Base-by-base conservation (phyloP, 2,888 invertebrate genomes). In the Globia sparganii region DNA sequence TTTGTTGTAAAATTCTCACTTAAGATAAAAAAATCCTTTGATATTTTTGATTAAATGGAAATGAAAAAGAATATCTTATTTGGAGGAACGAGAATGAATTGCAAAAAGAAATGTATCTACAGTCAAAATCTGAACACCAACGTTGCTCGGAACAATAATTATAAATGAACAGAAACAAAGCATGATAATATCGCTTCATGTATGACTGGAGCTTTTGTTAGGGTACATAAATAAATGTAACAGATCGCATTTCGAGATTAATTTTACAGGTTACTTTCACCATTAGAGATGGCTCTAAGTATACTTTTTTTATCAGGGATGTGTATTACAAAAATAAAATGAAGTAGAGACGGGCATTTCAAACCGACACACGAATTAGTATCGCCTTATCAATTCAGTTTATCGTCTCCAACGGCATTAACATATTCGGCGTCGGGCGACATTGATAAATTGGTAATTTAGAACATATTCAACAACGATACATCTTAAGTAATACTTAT, bases 371-470 rank as follows among this genome's bases (percentile, higher is more conserved):
- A 67, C 68, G 56, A 79, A 71, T 76, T 83, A 59, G 75, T 76
- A 71, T 64, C 34, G 46, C 34, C 59, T 80, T 83, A 83, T 80
- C 80, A 62, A 62, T 65, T 72, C 34, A 59, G 77, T 84, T 72
- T 77, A 84, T 80, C 80, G 70, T 74, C 43, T 59, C 37, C 43
- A 59, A 56, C 69, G 69, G 71, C 75, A 77, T 84, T 84, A 75
- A 81, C 62, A 78, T 76, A 84, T 68, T 81, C 69, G 73, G 59
- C 56, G 77, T 65, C 80, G 49, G 31, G 43, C 18, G 84, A 84
- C 81, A 75, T 77, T 78, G 84, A 84, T 78, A 75, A 77, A 86
- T 87, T 76, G 71, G 34, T 77, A 66, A 79, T 84, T 78, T 67
- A 62, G 77, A 82, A 83, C 68, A 71, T 71, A 69, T 71, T 75